phyloP scores from a whole-genome alignment of 37 sponge, comb jelly and placozoan genomes.

The Hormiphora californensis region DNA sequence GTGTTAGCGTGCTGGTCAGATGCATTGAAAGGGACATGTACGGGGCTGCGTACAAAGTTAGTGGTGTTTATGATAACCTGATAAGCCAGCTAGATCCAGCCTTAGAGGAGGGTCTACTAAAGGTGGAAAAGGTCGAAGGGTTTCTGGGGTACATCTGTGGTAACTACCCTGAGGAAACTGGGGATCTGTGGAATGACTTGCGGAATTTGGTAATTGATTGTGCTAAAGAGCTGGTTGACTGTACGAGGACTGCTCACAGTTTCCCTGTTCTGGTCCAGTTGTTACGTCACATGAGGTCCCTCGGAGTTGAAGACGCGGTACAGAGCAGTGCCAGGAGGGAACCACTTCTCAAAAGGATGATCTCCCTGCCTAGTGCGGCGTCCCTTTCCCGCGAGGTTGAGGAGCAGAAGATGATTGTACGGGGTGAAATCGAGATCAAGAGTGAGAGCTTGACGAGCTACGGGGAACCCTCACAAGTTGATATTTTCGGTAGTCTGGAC shows the following conservation, averaged over 20 bases:
- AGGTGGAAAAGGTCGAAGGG: not conserved
- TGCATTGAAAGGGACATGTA: not conserved
- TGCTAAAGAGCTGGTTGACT: conserved; percentile 25
- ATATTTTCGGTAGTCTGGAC: not conserved
- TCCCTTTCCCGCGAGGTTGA: too few species aligned
- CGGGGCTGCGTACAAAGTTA: not conserved
- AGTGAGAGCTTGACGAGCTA: conserved; percentile 24
- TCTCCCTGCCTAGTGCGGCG: not conserved
- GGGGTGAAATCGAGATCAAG: not conserved
- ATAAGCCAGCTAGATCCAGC: not conserved
- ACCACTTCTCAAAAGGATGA: conserved; percentile 8
- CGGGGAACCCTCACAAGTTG: not conserved
- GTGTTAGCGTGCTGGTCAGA: not conserved
- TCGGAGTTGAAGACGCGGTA: not conserved
- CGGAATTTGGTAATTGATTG: conserved; percentile 31
- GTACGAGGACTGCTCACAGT: not conserved
- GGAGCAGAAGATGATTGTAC: conserved; percentile 6
- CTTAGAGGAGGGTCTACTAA: not conserved
- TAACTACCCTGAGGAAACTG: conserved; percentile 15
- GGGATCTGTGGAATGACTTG: conserved; percentile 40
- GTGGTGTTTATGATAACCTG: not conserved
- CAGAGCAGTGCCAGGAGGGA: not conserved
- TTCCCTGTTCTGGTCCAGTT: conserved; percentile 15
- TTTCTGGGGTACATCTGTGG: conserved; percentile 31
- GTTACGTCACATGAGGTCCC: not conserved